A percentile compares a stretch with the other conserved stretches of the same genome.
phyloP scores from a whole-genome alignment of 92 coral and sea anemone genomes.

The Virgularia gustaviana region DNA sequence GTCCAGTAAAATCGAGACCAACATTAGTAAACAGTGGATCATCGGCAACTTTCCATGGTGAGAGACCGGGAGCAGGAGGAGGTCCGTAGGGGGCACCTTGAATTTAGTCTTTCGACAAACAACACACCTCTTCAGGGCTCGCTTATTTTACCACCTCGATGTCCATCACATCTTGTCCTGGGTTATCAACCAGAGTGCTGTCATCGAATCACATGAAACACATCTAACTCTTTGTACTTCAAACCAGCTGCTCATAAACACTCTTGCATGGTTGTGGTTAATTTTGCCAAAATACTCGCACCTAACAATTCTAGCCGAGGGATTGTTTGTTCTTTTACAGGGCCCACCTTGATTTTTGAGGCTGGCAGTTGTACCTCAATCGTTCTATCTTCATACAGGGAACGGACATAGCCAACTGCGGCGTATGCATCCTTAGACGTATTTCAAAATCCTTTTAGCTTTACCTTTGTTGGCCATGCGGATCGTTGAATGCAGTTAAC shows the following conservation, averaged over 20 bases:
- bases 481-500: too few species aligned
- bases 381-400: too few species aligned
- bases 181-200: constrained; percentile 18
- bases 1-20: constrained; percentile 47
- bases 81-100: constrained; percentile 36
- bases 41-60: constrained; percentile 37
- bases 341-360: too few species aligned
- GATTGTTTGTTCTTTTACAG: too few species aligned
- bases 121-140: constrained; percentile 40
- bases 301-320: too few species aligned
- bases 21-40: constrained; percentile 50
- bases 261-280: constrained; percentile 22
- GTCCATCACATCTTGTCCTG: constrained; percentile 9
- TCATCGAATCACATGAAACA: constrained; percentile 13
- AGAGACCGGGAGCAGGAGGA: constrained; percentile 32
- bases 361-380: too few species aligned
- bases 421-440: too few species aligned
- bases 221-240: constrained; percentile 22
- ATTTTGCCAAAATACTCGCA: too few species aligned
- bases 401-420: too few species aligned
- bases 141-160: not conserved
- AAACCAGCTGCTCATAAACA: constrained; percentile 3
- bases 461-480: constrained; percentile 12
- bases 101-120: too few species aligned
- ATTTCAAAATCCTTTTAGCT: constrained; percentile 36